Conservation (phyloP, 2,113 vertebrate species). For the Ammodytes dubius region DNA sequence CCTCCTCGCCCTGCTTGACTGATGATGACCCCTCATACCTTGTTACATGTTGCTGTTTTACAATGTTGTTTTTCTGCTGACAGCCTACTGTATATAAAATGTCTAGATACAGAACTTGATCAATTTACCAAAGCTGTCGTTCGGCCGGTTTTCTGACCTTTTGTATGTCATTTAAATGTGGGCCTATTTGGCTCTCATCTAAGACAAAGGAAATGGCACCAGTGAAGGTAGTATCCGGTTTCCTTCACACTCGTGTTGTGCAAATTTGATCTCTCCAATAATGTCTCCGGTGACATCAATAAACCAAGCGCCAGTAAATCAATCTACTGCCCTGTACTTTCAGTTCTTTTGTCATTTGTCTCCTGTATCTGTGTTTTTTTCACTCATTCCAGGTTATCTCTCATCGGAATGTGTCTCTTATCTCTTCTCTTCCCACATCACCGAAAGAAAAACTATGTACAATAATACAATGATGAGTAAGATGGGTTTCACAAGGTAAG, state of each 20-base stretch:
- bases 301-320: not conserved
- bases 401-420: conserved; percentile 70
- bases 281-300: not conserved
- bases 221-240: too few relatives aligned
- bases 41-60: not conserved
- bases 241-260: too few relatives aligned
- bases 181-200: too few relatives aligned
- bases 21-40: too few relatives aligned
- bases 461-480: conserved; percentile 4
- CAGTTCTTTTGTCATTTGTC: not conserved
- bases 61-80: not conserved
- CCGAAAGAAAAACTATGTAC: conserved; percentile 20
- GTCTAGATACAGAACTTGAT: too few relatives aligned
- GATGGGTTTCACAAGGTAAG: not conserved
- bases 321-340: not conserved
- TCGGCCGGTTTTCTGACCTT: not conserved
- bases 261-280: not conserved
- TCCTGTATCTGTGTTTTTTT: conserved; percentile 6
- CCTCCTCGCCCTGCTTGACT: too few relatives aligned
- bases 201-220: too few relatives aligned
- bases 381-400: conserved; percentile 54
- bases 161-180: too few relatives aligned
- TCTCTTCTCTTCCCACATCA: conserved; percentile 53
- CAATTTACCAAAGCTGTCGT: too few relatives aligned
- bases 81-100: too few relatives aligned